Conservation (phyloP, 2,888 invertebrate genomes). For the Entomobrya proxima region DNA sequence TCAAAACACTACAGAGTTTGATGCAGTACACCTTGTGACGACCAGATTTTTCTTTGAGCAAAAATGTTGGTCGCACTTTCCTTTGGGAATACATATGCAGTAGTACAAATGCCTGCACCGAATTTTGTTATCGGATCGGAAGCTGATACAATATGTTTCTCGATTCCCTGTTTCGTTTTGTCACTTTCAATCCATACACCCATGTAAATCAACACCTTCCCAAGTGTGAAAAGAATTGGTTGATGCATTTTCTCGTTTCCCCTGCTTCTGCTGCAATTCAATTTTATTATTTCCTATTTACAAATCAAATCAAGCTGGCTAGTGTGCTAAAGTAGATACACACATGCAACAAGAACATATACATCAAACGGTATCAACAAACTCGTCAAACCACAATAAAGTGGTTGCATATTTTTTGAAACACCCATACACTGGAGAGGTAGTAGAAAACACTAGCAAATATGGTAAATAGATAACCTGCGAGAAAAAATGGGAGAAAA, state of each 20-base stretch:
- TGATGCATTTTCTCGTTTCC: neutral
- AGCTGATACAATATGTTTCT: neutral
- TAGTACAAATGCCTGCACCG: no score
- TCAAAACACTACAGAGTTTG: no score
- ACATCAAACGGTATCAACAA: neutral
- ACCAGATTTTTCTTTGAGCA: no score
- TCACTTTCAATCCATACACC: slow-evolving; percentile 4
- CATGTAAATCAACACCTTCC: slow-evolving; percentile 4
- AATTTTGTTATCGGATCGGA: no score
- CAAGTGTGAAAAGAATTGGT: neutral
- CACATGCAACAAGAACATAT: neutral
- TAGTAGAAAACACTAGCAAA: neutral
- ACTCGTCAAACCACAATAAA: neutral
- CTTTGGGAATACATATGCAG: no score
- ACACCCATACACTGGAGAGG: no score
- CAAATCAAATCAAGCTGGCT: slow-evolving; percentile 28
- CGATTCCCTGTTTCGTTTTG: neutral
- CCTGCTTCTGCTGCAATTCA: slow-evolving; percentile 14
- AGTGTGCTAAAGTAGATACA: neutral
- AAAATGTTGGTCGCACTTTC: no score
- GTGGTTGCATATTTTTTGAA: neutral
- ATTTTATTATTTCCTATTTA: slow-evolving; percentile 39
- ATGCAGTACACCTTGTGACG: no score
- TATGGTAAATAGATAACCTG: slow-evolving; percentile 27
- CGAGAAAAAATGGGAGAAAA: neutral